Evolutionary conservation across 2,888 invertebrate genomes (phyloP).

Genomic region (Ceratothoa steindachneri): DNA sequence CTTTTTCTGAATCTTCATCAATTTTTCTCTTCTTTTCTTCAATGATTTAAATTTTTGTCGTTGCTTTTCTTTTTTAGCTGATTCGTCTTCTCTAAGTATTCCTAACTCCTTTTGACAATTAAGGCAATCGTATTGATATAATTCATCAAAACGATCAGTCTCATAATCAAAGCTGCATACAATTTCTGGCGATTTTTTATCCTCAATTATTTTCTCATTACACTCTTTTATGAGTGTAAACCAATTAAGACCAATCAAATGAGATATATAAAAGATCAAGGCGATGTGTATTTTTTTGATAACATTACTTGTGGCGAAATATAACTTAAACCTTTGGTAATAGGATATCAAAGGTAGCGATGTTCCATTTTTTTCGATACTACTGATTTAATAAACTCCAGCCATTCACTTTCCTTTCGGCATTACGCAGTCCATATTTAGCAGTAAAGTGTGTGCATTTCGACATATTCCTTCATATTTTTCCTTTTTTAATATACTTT

Average conservation of each 20-base stretch:
- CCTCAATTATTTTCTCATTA: not conserved
- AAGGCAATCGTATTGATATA: no score
- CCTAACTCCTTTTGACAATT: no score
- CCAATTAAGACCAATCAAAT: not conserved
- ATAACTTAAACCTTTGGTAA: not conserved
- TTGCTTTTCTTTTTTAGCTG: no score
- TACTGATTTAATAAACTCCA: not conserved
- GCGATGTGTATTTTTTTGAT: not conserved
- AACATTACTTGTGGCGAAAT: not conserved
- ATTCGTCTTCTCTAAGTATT: no score
- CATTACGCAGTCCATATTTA: not conserved
- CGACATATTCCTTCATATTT: not conserved
- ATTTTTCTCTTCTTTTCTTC: no score
- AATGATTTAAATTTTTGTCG: no score
- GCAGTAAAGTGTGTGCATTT: not conserved
- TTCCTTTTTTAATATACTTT: not conserved
- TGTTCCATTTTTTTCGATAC: not conserved
- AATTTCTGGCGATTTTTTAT: not conserved
- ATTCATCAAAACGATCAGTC: not conserved
- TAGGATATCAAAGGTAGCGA: not conserved
- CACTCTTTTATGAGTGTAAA: not conserved
- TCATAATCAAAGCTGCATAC: not conserved
- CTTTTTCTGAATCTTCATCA: no score
- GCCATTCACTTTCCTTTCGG: not conserved
- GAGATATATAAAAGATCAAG: not conserved